Percentiles rank a stretch among this genome's conserved stretches.
Evolutionary conservation across 2,888 invertebrate species (phyloP).

Genomic region (Eupithecia abbreviata): DNA sequence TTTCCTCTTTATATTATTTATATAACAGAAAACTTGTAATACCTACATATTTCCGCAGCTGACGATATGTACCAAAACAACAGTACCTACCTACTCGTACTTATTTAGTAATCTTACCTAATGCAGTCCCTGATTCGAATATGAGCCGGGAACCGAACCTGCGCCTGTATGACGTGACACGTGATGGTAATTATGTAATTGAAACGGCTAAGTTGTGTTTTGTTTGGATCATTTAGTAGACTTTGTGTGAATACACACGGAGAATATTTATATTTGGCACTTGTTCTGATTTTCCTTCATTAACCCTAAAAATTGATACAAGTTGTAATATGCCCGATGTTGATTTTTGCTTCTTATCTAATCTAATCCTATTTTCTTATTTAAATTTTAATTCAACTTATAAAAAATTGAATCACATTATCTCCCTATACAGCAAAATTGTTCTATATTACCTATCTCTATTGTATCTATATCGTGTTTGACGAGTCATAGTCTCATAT

Average conservation of each 20-base stretch:
- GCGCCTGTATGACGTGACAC: not conserved
- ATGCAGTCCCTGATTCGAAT: not conserved
- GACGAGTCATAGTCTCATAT: too few relatives aligned
- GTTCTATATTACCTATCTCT: too few relatives aligned
- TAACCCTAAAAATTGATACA: too few relatives aligned
- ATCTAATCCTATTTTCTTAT: too few relatives aligned
- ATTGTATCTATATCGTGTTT: too few relatives aligned
- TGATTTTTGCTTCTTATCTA: too few relatives aligned
- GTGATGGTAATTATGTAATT: not conserved
- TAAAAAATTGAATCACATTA: too few relatives aligned
- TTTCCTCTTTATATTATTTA: too few relatives aligned
- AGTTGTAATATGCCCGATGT: too few relatives aligned
- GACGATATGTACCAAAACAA: not conserved
- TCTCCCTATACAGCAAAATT: too few relatives aligned
- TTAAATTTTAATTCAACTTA: too few relatives aligned
- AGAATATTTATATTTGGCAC: not conserved
- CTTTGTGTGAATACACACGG: not conserved
- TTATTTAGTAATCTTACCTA: constrained; percentile 2
- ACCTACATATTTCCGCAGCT: not conserved
- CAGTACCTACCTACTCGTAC: not conserved
- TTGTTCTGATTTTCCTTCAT: not conserved
- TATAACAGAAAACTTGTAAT: not conserved
- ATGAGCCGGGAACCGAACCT: not conserved
- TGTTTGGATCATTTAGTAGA: not conserved
- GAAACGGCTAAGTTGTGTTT: not conserved